A percentile compares a stretch with the other conserved stretches of the same genome.
Evolutionary conservation across 2,113 vertebrate species (phyloP).

Genomic region (Etheostoma cragini): DNA sequence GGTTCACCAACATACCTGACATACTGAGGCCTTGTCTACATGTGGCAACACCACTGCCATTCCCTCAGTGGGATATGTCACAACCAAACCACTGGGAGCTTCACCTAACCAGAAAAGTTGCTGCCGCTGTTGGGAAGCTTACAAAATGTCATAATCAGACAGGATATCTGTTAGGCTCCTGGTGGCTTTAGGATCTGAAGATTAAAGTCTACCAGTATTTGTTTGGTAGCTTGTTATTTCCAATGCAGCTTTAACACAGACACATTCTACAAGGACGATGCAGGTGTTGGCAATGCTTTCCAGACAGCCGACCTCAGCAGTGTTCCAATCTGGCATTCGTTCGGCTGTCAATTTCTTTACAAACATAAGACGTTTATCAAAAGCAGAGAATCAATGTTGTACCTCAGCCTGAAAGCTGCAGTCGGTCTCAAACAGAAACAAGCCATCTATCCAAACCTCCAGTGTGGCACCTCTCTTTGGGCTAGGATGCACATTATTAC

Average conservation of each 20-base stretch:
- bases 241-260: background rate
- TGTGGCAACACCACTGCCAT: conserved; percentile 73
- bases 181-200: background rate
- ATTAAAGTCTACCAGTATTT: background rate
- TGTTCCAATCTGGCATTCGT: background rate
- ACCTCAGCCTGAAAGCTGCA: background rate
- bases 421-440: background rate
- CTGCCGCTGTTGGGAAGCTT: background rate
- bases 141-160: background rate
- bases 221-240: background rate
- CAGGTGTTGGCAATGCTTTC: background rate
- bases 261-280: background rate
- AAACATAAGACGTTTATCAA: background rate
- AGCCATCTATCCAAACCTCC: background rate
- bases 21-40: conserved; percentile 66
- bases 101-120: conserved; percentile 11
- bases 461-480: background rate
- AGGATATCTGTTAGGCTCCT: background rate
- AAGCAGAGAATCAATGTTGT: background rate
- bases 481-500: conserved; percentile 69
- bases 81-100: conserved; percentile 38
- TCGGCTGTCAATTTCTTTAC: background rate
- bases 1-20: conserved; percentile 81
- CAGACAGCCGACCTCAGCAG: background rate
- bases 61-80: conserved; percentile 61